A percentile compares a stretch with the other conserved stretches of the same genome.
phyloP scores from a whole-genome alignment of 2,888 invertebrate genomes.

The Operophtera brumata region DNA sequence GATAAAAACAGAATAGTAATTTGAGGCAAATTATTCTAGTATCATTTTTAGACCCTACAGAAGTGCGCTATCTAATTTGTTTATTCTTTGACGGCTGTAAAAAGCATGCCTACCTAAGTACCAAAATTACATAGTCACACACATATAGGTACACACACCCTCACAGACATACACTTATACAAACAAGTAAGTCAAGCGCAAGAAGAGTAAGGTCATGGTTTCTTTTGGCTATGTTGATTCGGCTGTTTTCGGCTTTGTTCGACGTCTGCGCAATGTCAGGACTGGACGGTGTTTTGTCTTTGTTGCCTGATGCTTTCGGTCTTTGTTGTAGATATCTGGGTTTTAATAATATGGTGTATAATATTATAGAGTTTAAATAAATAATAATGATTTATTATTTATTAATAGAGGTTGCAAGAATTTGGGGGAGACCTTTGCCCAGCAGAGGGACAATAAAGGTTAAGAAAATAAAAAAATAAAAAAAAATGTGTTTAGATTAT shows the following conservation, averaged over 20 bases:
- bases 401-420: no score
- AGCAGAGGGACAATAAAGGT: no score
- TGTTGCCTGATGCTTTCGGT: constrained; percentile 17
- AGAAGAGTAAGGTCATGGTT: constrained; percentile 70
- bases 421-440: no score
- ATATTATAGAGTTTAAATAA: no score
- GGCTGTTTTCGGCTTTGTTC: constrained; percentile 58
- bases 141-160: constrained; percentile 29
- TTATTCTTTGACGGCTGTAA: constrained; percentile 48
- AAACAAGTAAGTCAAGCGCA: constrained; percentile 57
- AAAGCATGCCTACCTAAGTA: constrained; percentile 44
- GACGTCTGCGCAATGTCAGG: constrained; percentile 49
- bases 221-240: constrained; percentile 56
- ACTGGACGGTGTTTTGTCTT: constrained; percentile 46
- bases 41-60: no score
- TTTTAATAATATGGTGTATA: not conserved
- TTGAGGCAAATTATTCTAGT: no score
- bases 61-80: no score
- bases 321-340: constrained; percentile 31
- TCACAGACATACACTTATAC: constrained; percentile 52
- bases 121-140: constrained; percentile 68
- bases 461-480: no score
- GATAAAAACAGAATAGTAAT: no score
- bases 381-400: no score
- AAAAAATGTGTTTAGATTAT: no score